These are phyloP conservation scores for Slavum lentiscoides DNA, from an alignment of 2,888 invertebrate genomes.

Conservation along the genomic window DNA sequence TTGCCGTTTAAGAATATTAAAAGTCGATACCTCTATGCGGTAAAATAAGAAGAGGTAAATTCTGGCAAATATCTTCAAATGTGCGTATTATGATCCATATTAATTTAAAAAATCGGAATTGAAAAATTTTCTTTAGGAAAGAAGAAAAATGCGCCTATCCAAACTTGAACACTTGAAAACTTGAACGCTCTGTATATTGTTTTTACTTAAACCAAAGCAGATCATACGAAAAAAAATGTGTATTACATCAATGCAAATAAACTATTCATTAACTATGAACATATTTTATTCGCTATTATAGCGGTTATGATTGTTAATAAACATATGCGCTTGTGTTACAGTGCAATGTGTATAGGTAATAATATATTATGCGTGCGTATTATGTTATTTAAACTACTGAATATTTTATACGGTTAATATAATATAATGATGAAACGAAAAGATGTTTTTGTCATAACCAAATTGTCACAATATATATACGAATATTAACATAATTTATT, in stretches of 20 bases:
- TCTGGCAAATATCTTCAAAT: too few species aligned
- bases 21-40: too few species aligned
- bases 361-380: neutral
- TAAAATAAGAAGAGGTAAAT: too few species aligned
- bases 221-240: neutral
- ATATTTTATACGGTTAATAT: slow-evolving; percentile 10
- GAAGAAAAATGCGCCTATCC: too few species aligned
- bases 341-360: too few species aligned
- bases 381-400: slow-evolving; percentile 6
- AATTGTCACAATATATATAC: neutral
- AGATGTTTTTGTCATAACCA: slow-evolving; percentile 2
- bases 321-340: neutral
- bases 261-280: neutral
- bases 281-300: neutral
- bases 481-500: neutral
- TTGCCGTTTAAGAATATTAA: too few species aligned
- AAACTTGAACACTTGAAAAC: too few species aligned
- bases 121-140: too few species aligned
- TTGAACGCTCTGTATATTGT: too few species aligned
- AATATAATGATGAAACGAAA: neutral
- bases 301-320: neutral
- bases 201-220: neutral
- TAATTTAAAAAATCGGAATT: too few species aligned
- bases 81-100: too few species aligned
- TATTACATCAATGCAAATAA: slow-evolving; percentile 17